Percentiles rank a stretch among this genome's conserved stretches.
These are phyloP conservation scores for Spodoptera picta DNA, from an alignment of 2,888 invertebrate genomes.

Conservation along the genomic window DNA sequence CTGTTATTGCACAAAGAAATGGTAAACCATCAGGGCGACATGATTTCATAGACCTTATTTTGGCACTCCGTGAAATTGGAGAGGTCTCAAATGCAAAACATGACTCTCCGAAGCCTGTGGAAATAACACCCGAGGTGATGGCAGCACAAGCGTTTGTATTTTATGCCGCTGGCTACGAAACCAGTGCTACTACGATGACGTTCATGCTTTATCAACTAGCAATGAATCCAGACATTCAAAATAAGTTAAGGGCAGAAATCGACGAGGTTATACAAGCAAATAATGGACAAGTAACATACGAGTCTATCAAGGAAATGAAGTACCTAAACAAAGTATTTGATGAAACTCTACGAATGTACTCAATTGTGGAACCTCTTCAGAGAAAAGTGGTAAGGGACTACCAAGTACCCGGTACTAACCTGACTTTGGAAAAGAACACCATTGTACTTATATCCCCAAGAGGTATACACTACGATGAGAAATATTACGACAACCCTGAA, in stretches of 20 bases:
- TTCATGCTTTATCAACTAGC: conserved; percentile 59
- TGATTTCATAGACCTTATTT: conserved; percentile 72
- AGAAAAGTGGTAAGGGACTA: conserved; percentile 70
- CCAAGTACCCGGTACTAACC: conserved; percentile 70
- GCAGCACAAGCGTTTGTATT: conserved; percentile 80
- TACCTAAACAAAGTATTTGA: conserved; percentile 76
- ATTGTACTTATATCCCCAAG: conserved; percentile 68
- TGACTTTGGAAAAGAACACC: conserved; percentile 69
- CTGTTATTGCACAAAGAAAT: conserved; percentile 62
- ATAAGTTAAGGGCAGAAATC: conserved; percentile 68
- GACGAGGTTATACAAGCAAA: conserved; percentile 64
- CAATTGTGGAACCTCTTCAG: conserved; percentile 75
- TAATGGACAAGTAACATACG: conserved; percentile 72
- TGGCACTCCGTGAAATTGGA: conserved; percentile 63
- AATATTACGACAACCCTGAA: conserved; percentile 77
- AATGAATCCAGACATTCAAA: conserved; percentile 72
- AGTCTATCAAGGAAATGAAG: conserved; percentile 71
- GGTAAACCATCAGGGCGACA: conserved; percentile 62
- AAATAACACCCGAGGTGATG: conserved; percentile 69
- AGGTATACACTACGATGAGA: conserved; percentile 77
- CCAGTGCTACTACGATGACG: conserved; percentile 76
- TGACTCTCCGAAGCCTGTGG: conserved; percentile 45
- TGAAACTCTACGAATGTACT: conserved; percentile 79
- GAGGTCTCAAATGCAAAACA: conserved; percentile 57
- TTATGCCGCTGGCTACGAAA: conserved; percentile 81